A percentile compares a stretch with the other conserved stretches of the same genome.
phyloP scores from a whole-genome alignment of 2,888 invertebrate species.

The Brenthis hecate region DNA sequence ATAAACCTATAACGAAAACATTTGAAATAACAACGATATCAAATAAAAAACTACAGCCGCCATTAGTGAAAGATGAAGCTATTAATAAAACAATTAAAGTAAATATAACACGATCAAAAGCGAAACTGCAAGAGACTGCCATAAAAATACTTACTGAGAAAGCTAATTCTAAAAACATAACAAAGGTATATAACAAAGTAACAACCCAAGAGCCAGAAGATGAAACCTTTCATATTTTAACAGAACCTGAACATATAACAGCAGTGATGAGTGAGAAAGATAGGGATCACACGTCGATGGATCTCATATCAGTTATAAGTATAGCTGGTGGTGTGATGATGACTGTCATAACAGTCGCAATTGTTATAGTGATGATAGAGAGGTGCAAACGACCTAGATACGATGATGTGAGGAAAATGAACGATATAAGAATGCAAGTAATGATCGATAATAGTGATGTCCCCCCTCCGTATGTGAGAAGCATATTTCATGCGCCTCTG shows the following conservation, averaged over 20 bases:
- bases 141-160: slow-evolving; percentile 36
- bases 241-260: slow-evolving; percentile 81
- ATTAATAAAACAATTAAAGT: slow-evolving; percentile 21
- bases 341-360: slow-evolving; percentile 76
- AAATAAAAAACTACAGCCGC: slow-evolving; percentile 35
- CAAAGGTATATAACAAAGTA: slow-evolving; percentile 48
- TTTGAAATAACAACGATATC: slow-evolving; percentile 44
- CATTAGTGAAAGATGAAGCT: slow-evolving; percentile 28
- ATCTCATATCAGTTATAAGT: slow-evolving; percentile 76
- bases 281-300: slow-evolving; percentile 65
- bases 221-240: slow-evolving; percentile 80
- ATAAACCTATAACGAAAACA: slow-evolving; percentile 33
- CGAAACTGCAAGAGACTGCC: slow-evolving; percentile 35
- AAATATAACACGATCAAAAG: slow-evolving; percentile 28
- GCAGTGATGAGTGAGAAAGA: slow-evolving; percentile 76
- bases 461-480: slow-evolving; percentile 79
- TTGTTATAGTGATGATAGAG: slow-evolving; percentile 75
- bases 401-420: slow-evolving; percentile 69
- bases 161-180: slow-evolving; percentile 41
- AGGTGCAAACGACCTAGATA: slow-evolving; percentile 70
- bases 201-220: slow-evolving; percentile 64
- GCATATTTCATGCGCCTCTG: slow-evolving; percentile 81
- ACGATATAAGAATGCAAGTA: slow-evolving; percentile 74
- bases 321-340: slow-evolving; percentile 79
- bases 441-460: slow-evolving; percentile 71